phyloP scores from a whole-genome alignment of 2,888 invertebrate species.

The Apamea crenata region DNA sequence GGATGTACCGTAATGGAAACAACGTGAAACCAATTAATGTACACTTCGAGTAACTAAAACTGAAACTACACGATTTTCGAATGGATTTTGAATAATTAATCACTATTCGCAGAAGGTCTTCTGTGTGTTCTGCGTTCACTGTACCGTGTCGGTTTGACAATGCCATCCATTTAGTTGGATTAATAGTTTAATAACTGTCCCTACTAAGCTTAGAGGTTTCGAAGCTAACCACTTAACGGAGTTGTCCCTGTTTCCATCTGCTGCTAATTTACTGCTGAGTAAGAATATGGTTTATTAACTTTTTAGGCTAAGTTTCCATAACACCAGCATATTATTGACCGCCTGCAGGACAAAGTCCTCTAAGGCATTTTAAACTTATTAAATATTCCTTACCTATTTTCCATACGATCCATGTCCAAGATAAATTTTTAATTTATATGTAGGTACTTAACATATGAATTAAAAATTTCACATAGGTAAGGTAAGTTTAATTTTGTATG shows the following conservation, averaged over 20 bases:
- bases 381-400: too few species aligned
- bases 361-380: too few species aligned
- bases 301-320: background rate
- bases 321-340: too few species aligned
- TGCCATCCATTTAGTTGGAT: slow-evolving; percentile 41
- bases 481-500: too few species aligned
- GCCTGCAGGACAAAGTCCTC: too few species aligned
- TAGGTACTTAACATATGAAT: too few species aligned
- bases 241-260: background rate
- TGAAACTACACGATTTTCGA: slow-evolving; percentile 13
- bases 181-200: slow-evolving; percentile 57
- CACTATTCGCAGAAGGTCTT: slow-evolving; percentile 36
- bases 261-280: slow-evolving; percentile 27
- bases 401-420: too few species aligned
- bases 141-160: slow-evolving; percentile 32
- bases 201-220: slow-evolving; percentile 38
- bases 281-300: background rate
- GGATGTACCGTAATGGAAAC: slow-evolving; percentile 23
- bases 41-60: slow-evolving; percentile 25
- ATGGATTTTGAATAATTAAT: slow-evolving; percentile 51
- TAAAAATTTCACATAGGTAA: too few species aligned
- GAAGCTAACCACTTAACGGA: slow-evolving; percentile 11
- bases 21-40: slow-evolving; percentile 30
- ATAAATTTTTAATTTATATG: too few species aligned
- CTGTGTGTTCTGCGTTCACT: slow-evolving; percentile 33